Evolutionary conservation across 2,113 vertebrate species (phyloP), one percentile per base, ranked within the genome.

Genomic region (Rhinolophus ferrumequinum): DNA sequence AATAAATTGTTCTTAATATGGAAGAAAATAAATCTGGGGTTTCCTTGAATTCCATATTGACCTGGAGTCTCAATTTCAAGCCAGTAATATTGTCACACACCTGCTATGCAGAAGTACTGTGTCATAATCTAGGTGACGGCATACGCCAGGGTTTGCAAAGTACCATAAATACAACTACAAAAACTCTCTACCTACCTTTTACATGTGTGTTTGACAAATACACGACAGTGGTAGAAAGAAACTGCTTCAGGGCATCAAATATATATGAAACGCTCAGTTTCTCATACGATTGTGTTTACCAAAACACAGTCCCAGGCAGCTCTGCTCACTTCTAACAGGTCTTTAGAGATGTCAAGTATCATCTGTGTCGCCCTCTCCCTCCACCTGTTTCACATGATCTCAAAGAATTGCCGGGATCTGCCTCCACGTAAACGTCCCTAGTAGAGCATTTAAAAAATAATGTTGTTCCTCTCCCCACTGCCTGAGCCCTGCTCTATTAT

Each of bases 321-420:
- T 66, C 70, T 70, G 33, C n/a, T 70, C 47, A 52, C 26, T 35
- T 35, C 77, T 76, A 60, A 75, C 26, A 15, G 47, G 56, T 77
- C n/a, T 80, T 95, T 35, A 64, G 81, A 67, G 41, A 90, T 28
- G 8, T 88, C 77, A 69, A 28, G 54, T 28, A 82, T 58, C 50
- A 12, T 50, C 82, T 89, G 69, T 11, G 1, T 4, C 35, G 19
- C 54, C 33, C 1, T 88, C 26, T 52, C 52, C 30, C 14, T 10
- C 38, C 5, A 2, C 16, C 10, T 24, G 28, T 41, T 60, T 95
- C 54, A 79, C 35, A 13, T 81, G 58, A 62, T 88, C 38, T 81
- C 94, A 76, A 85, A 95, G 58, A 95, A 84, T 56, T 84, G 33
- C 64, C n/a, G 50, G 35, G 22, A 92, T 70, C 19, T 79, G 56